These are phyloP conservation scores for Heteromormyrus szaboi DNA, from an alignment of 2,797 vertebrate species.

Conservation along the genomic window DNA sequence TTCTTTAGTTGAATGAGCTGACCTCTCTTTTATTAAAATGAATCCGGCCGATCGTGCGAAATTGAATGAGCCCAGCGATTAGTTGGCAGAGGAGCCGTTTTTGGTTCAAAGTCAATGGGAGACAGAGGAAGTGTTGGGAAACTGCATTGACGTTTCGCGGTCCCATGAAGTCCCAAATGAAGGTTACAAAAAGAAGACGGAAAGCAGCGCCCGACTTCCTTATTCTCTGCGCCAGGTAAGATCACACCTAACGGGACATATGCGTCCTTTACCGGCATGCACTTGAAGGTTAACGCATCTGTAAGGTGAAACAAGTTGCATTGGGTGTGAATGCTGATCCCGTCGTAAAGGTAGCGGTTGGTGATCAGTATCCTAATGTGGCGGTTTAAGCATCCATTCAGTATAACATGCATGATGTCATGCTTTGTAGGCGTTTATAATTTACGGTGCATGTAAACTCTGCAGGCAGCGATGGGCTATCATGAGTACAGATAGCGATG, in stretches of 20 bases:
- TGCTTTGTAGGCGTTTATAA: neutral
- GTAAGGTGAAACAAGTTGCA: neutral
- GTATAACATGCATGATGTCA: neutral
- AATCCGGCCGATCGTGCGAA: neutral
- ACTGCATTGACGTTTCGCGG: constrained; percentile 51
- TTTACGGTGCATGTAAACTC: neutral
- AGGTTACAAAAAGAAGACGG: constrained; percentile 64
- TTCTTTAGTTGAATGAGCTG: neutral
- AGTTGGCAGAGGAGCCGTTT: constrained; percentile 26
- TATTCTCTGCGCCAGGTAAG: constrained; percentile 65
- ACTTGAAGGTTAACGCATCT: neutral
- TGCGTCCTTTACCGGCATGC: neutral
- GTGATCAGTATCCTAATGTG: neutral
- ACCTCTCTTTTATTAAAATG: constrained; percentile 2
- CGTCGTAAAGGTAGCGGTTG: neutral
- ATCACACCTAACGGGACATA: neutral
- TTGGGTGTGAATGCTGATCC: neutral
- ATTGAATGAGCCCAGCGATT: neutral
- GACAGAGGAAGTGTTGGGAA: constrained; percentile 41
- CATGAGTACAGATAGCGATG: neutral
- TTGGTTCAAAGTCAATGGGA: constrained; percentile 35
- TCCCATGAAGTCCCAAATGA: constrained; percentile 59
- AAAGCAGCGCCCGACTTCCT: constrained; percentile 49
- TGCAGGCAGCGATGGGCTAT: neutral
- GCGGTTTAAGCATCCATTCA: neutral